These are phyloP conservation scores for Anolis sagrei DNA, from an alignment of 2,113 vertebrate species.

Conservation along the genomic window DNA sequence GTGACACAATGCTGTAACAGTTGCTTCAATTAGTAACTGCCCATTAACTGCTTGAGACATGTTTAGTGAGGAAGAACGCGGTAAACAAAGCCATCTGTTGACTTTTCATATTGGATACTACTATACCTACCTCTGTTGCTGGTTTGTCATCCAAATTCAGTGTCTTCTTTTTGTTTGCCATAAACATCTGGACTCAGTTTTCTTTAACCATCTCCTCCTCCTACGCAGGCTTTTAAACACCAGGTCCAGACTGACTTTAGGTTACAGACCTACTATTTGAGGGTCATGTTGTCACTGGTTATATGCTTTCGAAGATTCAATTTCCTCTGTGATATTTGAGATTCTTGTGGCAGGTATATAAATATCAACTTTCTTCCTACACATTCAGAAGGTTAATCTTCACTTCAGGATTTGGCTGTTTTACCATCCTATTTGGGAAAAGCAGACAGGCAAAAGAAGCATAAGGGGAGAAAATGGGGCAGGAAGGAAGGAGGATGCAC, in stretches of 20 bases:
- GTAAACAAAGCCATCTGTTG: conserved; percentile 10
- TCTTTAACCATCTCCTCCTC: conserved; percentile 15
- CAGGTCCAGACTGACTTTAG: conserved; percentile 19
- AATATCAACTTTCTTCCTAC: conserved; percentile 36
- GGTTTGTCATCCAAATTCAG: conserved; percentile 12
- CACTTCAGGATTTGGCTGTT: conserved; percentile 2
- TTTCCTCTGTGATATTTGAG: conserved; percentile 45
- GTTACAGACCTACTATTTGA: conserved; percentile 26
- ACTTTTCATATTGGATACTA: neutral
- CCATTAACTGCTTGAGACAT: neutral
- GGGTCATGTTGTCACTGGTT: neutral
- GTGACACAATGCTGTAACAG: neutral
- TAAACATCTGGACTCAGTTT: conserved; percentile 7
- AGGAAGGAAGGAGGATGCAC: neutral
- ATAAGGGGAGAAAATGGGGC: conserved; percentile 7
- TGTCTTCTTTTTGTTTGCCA: conserved; percentile 20
- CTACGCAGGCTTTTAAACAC: conserved; percentile 7
- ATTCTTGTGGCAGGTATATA: conserved; percentile 39
- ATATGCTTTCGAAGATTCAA: conserved; percentile 21
- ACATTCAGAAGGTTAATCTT: neutral
- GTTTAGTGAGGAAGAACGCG: neutral
- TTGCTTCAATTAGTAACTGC: conserved; percentile 11
- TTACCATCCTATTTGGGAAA: conserved; percentile 36
- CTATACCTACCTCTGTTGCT: neutral
- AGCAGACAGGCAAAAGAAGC: neutral